These are phyloP conservation scores for Magallana angulata DNA, from an alignment of 1,140 invertebrate genomes.

Conservation along the genomic window DNA sequence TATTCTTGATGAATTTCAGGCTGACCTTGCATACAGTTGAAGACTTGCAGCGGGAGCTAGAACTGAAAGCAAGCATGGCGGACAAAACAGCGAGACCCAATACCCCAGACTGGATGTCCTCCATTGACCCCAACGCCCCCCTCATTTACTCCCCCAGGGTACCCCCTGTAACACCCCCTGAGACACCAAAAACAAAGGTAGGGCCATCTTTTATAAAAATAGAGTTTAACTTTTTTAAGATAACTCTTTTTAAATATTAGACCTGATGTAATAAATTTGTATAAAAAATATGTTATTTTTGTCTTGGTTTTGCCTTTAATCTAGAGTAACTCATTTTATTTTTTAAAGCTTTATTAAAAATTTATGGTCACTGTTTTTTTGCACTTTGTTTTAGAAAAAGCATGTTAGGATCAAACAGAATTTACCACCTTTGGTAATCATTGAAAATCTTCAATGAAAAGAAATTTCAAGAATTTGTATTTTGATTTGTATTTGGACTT, in stretches of 20 bases:
- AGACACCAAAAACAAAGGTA: conserved; percentile 57
- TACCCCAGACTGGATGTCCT: conserved; percentile 60
- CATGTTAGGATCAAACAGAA: conserved; percentile 31
- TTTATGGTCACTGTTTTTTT: not conserved
- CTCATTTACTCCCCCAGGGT: conserved; percentile 60
- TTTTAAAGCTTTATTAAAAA: no score
- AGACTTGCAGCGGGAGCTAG: conserved; percentile 66
- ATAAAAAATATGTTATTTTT: no score
- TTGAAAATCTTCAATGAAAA: not conserved
- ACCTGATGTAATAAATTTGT: no score
- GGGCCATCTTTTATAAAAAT: not conserved
- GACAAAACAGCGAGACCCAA: conserved; percentile 62
- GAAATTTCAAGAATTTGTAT: no score
- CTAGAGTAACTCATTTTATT: no score
- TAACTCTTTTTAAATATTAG: no score
- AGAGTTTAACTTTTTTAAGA: not conserved
- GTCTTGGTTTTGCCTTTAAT: no score
- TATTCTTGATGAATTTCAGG: conserved; percentile 46
- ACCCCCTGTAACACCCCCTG: conserved; percentile 35
- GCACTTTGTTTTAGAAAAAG: conserved; percentile 35
- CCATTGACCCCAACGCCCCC: conserved; percentile 53
- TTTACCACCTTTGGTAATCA: not conserved
- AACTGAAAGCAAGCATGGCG: conserved; percentile 56
- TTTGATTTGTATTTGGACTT: not conserved
- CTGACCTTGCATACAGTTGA: conserved; percentile 70